Evolutionary conservation across 1,140 invertebrate genomes (phyloP).

Genomic region (Acromyrmex charruanus): DNA sequence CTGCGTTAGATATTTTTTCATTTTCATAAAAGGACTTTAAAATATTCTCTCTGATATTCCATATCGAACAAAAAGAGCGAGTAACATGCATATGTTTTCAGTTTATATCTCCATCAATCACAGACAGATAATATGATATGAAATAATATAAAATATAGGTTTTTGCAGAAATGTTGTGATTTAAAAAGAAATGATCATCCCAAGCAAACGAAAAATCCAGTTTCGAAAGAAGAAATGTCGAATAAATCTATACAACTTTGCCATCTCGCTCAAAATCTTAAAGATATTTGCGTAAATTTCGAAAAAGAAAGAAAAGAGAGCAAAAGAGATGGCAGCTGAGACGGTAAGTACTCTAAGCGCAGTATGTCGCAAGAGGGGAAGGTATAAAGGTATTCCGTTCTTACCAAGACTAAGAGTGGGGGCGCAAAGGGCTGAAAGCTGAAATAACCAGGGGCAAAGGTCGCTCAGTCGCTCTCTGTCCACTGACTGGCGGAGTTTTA

Average conservation of each 20-base stretch:
- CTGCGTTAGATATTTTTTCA: neutral
- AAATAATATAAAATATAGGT: conserved; percentile 13
- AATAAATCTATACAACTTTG: conserved; percentile 7
- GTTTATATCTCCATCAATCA: neutral
- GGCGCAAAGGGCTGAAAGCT: conserved; percentile 83
- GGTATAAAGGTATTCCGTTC: conserved; percentile 72
- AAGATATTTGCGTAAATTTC: conserved; percentile 20
- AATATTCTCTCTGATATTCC: neutral
- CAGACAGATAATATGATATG: neutral
- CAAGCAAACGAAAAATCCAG: neutral
- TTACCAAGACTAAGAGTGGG: conserved; percentile 71
- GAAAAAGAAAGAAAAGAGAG: neutral
- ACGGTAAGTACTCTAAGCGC: conserved; percentile 43
- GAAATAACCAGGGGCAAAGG: conserved; percentile 83
- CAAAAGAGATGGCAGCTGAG: conserved; percentile 16
- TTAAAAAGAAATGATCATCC: neutral
- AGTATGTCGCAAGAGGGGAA: conserved; percentile 52
- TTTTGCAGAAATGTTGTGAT: neutral
- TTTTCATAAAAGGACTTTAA: conserved; percentile 1
- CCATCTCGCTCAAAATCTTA: neutral
- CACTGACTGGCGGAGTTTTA: conserved; percentile 74
- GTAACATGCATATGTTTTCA: neutral
- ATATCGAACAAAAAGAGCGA: conserved; percentile 5
- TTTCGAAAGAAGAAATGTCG: conserved; percentile 1
- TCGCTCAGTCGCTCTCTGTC: conserved; percentile 83